A percentile compares a stretch with the other conserved stretches of the same genome.
These are phyloP conservation scores for Rhizoglyphus robini DNA, from an alignment of 1,140 invertebrate species.

Conservation along the genomic window DNA sequence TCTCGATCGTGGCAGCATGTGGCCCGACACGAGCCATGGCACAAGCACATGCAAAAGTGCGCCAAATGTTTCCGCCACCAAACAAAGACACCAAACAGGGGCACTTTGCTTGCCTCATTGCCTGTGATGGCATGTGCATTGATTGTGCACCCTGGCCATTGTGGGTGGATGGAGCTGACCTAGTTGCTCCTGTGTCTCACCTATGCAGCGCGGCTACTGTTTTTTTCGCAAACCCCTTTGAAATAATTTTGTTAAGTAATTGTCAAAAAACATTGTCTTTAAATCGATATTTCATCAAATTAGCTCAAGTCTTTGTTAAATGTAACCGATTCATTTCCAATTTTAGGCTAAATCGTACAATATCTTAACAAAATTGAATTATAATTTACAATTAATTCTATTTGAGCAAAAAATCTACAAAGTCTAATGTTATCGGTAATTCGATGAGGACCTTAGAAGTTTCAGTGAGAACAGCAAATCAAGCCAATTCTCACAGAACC, in stretches of 20 bases:
- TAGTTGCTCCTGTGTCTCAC: neutral
- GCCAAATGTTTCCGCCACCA: conserved; percentile 5
- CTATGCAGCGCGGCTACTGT: neutral
- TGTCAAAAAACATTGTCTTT: too few relatives aligned
- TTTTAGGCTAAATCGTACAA: too few relatives aligned
- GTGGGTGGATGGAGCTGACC: conserved; percentile 2
- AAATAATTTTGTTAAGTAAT: too few relatives aligned
- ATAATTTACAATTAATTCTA: too few relatives aligned
- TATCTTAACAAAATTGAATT: too few relatives aligned
- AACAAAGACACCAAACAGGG: neutral
- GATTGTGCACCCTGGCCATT: neutral
- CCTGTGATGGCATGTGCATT: neutral
- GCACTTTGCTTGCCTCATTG: neutral
- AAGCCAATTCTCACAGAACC: neutral
- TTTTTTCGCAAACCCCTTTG: neutral
- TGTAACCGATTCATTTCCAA: too few relatives aligned
- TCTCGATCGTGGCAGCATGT: neutral
- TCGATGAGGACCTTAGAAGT: neutral
- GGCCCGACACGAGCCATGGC: conserved; percentile 8
- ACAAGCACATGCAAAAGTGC: neutral
- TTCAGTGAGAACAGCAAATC: neutral
- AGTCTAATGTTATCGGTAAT: neutral
- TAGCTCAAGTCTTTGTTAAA: too few relatives aligned
- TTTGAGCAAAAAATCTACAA: neutral
- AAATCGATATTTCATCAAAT: too few relatives aligned